These are phyloP conservation scores for Catalaphyllia jardinei DNA, from an alignment of 64 coral and sea anemone genomes.

Conservation along the genomic window DNA sequence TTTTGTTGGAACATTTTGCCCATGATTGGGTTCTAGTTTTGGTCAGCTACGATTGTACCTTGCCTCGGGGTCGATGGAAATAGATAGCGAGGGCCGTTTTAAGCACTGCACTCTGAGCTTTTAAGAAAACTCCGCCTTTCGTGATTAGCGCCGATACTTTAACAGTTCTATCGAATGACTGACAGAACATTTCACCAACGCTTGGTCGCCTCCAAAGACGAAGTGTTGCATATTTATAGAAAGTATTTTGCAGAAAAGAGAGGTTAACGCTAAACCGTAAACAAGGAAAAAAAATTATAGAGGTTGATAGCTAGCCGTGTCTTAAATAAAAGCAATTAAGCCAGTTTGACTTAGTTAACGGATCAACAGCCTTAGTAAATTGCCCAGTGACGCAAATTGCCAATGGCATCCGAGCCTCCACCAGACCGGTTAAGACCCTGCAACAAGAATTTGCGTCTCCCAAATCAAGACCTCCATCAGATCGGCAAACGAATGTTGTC, in stretches of 20 bases:
- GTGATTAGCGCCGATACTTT: background rate
- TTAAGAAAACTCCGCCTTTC: slow-evolving; percentile 12
- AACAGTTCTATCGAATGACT: too few species aligned
- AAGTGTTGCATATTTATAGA: too few species aligned
- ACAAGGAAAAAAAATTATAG: too few species aligned
- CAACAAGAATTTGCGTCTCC: too few species aligned
- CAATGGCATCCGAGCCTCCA: too few species aligned
- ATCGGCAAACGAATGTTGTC: too few species aligned
- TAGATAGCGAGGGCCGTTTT: background rate
- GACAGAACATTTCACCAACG: too few species aligned
- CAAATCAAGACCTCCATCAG: too few species aligned
- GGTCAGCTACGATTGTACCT: background rate
- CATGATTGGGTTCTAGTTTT: background rate
- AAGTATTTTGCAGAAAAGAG: too few species aligned
- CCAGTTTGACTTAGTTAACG: background rate
- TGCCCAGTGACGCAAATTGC: slow-evolving; percentile 3
- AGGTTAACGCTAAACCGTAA: too few species aligned
- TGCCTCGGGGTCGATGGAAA: background rate
- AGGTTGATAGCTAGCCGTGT: background rate
- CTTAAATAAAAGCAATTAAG: slow-evolving; percentile 15
- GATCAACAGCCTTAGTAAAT: background rate
- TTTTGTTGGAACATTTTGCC: background rate
- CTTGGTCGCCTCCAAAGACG: too few species aligned
- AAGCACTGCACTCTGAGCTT: background rate
- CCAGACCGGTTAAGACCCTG: too few species aligned